phyloP scores from a whole-genome alignment of 2,797 vertebrate species.

The Aphelocoma californica region DNA sequence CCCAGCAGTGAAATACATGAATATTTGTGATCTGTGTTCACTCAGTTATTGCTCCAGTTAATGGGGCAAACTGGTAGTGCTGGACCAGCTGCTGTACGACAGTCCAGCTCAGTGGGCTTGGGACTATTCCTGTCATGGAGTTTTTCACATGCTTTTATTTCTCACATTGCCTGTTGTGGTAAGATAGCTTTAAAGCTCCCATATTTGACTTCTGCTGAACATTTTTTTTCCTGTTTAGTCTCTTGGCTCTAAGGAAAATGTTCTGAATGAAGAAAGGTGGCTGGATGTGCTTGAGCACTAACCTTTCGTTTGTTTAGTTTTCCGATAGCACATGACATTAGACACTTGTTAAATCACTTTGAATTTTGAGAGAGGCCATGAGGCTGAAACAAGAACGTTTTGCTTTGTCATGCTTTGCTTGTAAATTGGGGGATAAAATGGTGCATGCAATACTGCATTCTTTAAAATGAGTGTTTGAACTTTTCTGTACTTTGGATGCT shows the following conservation, averaged over 20 bases:
- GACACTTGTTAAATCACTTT: slow-evolving; percentile 24
- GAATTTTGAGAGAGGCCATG: neutral
- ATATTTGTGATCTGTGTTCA: neutral
- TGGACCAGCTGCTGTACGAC: neutral
- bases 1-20: neutral
- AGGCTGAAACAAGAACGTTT: slow-evolving; percentile 60
- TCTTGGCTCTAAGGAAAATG: slow-evolving; percentile 36
- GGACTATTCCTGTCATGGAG: neutral
- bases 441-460: slow-evolving; percentile 41
- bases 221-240: slow-evolving; percentile 38
- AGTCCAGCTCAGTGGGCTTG: neutral
- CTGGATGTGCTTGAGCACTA: neutral
- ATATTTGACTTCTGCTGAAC: neutral
- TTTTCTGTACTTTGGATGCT: slow-evolving; percentile 15
- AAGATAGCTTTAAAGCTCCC: slow-evolving; percentile 17
- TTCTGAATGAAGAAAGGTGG: neutral
- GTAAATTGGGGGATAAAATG: slow-evolving; percentile 28
- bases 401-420: slow-evolving; percentile 51
- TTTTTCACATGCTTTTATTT: neutral
- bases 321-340: neutral
- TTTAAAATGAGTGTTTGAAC: slow-evolving; percentile 5
- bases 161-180: neutral
- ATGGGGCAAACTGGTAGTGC: neutral
- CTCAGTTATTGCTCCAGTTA: neutral
- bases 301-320: slow-evolving; percentile 29